Percentiles rank a stretch among this genome's conserved stretches.
Conservation (phyloP, 2,888 invertebrate genomes). For the Campoplex capitator region DNA sequence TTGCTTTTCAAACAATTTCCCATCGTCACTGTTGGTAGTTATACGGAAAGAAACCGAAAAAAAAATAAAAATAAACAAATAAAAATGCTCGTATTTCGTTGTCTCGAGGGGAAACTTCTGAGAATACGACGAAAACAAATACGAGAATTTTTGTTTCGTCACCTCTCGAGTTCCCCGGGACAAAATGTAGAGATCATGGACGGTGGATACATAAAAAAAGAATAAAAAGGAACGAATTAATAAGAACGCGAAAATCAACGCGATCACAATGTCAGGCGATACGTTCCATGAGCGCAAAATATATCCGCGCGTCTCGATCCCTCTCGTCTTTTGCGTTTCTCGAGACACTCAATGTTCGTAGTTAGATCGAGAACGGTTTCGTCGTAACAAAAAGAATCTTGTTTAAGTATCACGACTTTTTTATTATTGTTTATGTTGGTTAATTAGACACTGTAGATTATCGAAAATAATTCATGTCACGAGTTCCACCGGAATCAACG, state of each 20-base stretch:
- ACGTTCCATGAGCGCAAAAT: constrained; percentile 50
- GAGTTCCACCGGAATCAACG: constrained; percentile 2
- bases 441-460: not conserved
- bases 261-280: constrained; percentile 39
- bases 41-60: not conserved
- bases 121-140: constrained; percentile 11
- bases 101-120: not conserved
- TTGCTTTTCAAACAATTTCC: constrained; percentile 90
- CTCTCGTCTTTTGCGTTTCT: constrained; percentile 29
- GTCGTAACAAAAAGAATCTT: constrained; percentile 17
- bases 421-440: not conserved
- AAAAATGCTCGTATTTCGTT: not conserved
- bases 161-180: constrained; percentile 20
- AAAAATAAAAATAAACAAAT: constrained; percentile 8
- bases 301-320: constrained; percentile 1
- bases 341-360: constrained; percentile 9
- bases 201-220: constrained; percentile 6
- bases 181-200: constrained; percentile 21
- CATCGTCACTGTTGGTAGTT: constrained; percentile 84
- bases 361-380: constrained; percentile 21
- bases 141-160: constrained; percentile 14
- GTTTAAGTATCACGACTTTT: constrained; percentile 2
- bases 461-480: not conserved
- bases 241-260: constrained; percentile 43
- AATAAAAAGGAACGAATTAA: constrained; percentile 11